Base-by-base conservation (phyloP, 2,113 vertebrate species). In the Lampris incognitus region DNA sequence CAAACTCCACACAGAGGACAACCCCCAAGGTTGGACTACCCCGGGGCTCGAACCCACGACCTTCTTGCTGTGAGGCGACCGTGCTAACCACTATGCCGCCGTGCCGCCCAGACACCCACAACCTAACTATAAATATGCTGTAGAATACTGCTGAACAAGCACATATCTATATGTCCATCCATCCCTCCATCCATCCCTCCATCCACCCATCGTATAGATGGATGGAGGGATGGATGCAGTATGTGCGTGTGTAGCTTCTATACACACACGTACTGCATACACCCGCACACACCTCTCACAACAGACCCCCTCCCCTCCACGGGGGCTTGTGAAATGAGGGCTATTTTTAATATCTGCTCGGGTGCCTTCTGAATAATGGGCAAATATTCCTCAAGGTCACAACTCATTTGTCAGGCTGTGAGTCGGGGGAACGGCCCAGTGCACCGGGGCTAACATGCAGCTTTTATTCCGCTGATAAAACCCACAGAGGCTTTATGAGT, bases 341-440 rank as follows among this genome's bases (percentile, higher is more conserved):
- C 92, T 91, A 88, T 93, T 96, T 95, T 95, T 92, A 95, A 93
- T 91, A 89, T 91, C 90, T 93, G 93, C 92, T 92, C 85, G 81
- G 74, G 36, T 73, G 82, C 90, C 79, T 95, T 93, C 83, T 82
- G 92, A 94, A 93, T 93, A 96, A 93, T 80, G 88, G 91, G 89
- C 79, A 81, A 83, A 89, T 90, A 92, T 91, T 87, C 92, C 91
- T 93, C 92, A 92, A 95, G 95, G 94, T 95, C 87, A 81, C 73
- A 88, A 89, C 91, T 94, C 76, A 90, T 94, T 94, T 90, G 92
- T 95, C 93, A 95, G 73, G 69, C 84, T 86, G 90, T 75, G 80
- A 88, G 94, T 93, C 83, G 90, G 91, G 87, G 82, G 83, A 88
- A 89, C 68, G 73, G 86, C 83, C 85, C 79, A 72, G 68, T 78